A percentile compares a stretch with the other conserved stretches of the same genome.
These are phyloP conservation scores for Phalacrocorax aristotelis DNA, from an alignment of 2,113 vertebrate species.

Conservation along the genomic window DNA sequence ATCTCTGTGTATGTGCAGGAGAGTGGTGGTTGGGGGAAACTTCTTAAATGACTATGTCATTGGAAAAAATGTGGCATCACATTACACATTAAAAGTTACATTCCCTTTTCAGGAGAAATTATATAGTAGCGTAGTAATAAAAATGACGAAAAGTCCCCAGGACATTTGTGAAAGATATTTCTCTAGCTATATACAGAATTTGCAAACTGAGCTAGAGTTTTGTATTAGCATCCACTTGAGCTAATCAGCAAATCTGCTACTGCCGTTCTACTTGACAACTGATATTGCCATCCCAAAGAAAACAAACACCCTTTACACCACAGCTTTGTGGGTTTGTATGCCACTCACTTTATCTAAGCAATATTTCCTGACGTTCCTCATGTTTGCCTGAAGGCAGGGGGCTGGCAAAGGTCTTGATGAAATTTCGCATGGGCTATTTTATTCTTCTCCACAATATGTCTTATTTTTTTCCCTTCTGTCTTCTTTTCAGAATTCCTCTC, in stretches of 20 bases:
- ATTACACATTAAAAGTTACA: not conserved
- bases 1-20: not conserved
- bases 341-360: not conserved
- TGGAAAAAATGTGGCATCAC: not conserved
- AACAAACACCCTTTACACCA: not conserved
- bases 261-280: not conserved
- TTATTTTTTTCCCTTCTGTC: not conserved
- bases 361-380: not conserved
- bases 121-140: not conserved
- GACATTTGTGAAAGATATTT: not conserved
- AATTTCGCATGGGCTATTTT: not conserved
- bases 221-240: not conserved
- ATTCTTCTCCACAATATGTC: not conserved
- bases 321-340: not conserved
- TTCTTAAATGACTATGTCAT: not conserved
- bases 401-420: not conserved
- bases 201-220: not conserved
- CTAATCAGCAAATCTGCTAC: not conserved
- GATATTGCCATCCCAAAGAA: not conserved
- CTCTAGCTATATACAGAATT: not conserved
- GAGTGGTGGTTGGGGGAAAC: not conserved
- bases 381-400: not conserved
- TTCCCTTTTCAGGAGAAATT: not conserved
- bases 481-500: not conserved
- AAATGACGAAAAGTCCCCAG: not conserved